These are phyloP conservation scores for Rhinichthys klamathensis DNA, from an alignment of 2,113 vertebrate species.

Conservation along the genomic window DNA sequence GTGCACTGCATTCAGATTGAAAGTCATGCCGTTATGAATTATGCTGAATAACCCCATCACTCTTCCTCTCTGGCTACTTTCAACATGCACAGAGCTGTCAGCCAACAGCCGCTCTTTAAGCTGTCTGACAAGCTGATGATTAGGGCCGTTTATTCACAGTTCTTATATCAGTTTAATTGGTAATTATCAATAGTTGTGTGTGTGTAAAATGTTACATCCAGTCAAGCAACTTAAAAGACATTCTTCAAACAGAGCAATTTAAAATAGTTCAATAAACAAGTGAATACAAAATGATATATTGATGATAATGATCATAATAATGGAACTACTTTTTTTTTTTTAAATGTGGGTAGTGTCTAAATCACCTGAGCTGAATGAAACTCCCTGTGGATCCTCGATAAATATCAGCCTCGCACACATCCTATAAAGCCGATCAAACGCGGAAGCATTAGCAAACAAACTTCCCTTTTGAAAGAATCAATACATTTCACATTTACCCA, in stretches of 20 bases:
- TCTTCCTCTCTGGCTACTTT: conserved; percentile 22
- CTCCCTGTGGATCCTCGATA: background rate
- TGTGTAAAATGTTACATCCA: conserved; percentile 16
- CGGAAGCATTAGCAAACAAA: background rate
- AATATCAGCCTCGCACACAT: background rate
- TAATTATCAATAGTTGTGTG: background rate
- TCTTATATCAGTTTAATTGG: background rate
- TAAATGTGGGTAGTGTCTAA: background rate
- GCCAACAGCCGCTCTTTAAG: background rate
- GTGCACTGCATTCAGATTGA: conserved; percentile 52
- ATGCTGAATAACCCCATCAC: background rate
- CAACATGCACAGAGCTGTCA: conserved; percentile 38
- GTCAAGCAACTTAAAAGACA: background rate
- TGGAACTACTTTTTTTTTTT: background rate
- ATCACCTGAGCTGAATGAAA: background rate
- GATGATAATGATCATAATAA: background rate
- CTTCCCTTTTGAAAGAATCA: conserved; percentile 2
- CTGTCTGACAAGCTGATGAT: conserved; percentile 31
- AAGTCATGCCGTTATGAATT: conserved; percentile 51
- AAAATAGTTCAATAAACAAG: background rate
- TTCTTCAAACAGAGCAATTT: background rate
- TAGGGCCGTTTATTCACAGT: conserved; percentile 6
- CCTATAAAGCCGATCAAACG: background rate
- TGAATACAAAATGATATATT: conserved; percentile 29
- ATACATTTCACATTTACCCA: background rate